Evolutionary conservation across 2,888 invertebrate species (phyloP), one percentile per base, ranked within the genome.

Genomic region (Drosophila tripunctata): DNA sequence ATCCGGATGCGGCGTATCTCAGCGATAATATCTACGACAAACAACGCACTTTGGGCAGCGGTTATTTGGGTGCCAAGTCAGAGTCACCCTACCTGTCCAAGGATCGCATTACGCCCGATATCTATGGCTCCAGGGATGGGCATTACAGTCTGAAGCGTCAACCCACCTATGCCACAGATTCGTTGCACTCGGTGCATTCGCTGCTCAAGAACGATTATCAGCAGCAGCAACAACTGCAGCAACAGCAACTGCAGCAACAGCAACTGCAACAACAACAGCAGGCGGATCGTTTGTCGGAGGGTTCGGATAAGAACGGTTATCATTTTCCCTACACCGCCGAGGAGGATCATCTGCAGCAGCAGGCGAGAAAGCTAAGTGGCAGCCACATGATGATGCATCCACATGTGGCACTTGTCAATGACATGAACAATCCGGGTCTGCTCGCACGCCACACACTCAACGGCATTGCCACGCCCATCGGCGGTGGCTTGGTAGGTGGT

Each of bases 321-420:
- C 92, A 95, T 67, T 96, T 96, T 84, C 96, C 96, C 0, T 96
- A 96, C 88, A 96, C 96, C 77, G 95, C 95, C 72, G 95, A 95
- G 91, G 95, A 95, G 92, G 95, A 95, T 90, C 95, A 95, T 90
- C 90, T 94, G 67, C 92, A 92, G 77, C 66, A 84, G 76, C 65
- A 87, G 47, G 81, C 87, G 3, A 88, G 90, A 4, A 90, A 90
- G 27, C 68, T 88, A 40, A 89, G 88, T 60, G 55, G 55, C 10
- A 47, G 70, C 19, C 87, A 82, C 24, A 63, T 83, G 30, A 63
- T 83, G 30, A 60, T 83, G 73, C 87, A 79, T 47, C 81, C 77
- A n/a, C 80, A 41, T 50, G 52, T 63, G 31, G 35, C 58, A 0
- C 66, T 81, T 41, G 92, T 92, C 14, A 93, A 93, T 67, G 93